phyloP scores from a whole-genome alignment of 2,113 vertebrate genomes.

The Clarias macrocephalus region DNA sequence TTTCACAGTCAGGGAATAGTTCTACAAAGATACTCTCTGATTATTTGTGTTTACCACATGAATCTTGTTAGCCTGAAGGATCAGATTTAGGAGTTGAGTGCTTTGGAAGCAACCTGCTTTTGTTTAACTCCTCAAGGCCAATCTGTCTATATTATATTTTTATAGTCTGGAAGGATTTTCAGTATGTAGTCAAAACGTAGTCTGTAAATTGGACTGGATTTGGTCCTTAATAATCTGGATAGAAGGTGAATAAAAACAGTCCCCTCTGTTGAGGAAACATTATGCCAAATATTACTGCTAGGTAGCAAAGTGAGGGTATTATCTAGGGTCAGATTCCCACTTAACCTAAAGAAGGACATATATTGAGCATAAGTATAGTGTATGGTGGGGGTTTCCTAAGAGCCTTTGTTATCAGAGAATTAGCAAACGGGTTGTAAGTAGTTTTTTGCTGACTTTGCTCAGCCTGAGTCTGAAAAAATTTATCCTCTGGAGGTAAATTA shows the following conservation, averaged over 20 bases:
- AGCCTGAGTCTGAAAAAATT: not conserved
- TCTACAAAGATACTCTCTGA: constrained; percentile 17
- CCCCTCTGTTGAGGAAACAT: constrained; percentile 13
- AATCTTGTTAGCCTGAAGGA: not conserved
- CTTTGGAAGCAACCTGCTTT: constrained; percentile 10
- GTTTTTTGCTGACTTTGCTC: not conserved
- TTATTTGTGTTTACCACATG: constrained; percentile 18
- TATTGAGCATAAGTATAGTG: not conserved
- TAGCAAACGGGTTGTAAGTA: no score
- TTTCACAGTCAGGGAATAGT: constrained; percentile 12
- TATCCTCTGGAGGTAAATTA: not conserved
- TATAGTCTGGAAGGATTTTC: not conserved
- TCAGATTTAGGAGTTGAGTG: not conserved
- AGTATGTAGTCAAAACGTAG: not conserved
- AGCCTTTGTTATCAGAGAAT: not conserved
- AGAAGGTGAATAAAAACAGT: constrained; percentile 11
- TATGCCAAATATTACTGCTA: constrained; percentile 26
- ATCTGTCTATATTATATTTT: constrained; percentile 10
- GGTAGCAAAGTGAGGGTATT: not conserved
- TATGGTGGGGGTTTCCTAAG: not conserved
- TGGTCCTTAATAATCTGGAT: not conserved
- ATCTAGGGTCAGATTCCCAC: not conserved
- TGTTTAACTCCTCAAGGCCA: constrained; percentile 18
- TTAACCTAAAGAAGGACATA: not conserved
- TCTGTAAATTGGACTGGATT: not conserved